Evolutionary conservation across 2,797 vertebrate genomes (phyloP).

Genomic region (Dipus sagitta): DNA sequence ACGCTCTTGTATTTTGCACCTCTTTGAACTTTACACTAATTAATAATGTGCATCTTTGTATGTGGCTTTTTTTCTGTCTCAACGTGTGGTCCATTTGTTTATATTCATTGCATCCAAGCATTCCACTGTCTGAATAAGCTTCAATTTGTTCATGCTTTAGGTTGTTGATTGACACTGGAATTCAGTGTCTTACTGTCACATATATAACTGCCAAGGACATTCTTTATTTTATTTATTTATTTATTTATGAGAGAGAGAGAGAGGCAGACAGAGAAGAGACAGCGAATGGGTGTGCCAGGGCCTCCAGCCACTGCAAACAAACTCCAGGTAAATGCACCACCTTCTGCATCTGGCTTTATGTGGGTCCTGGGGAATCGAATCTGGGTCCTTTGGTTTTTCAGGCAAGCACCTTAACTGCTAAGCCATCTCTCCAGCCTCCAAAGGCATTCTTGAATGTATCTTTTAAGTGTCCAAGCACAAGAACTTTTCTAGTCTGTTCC

Average conservation of each 20-base stretch:
- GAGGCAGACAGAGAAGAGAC: too few relatives aligned
- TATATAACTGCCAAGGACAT: background rate
- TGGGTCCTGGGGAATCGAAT: too few relatives aligned
- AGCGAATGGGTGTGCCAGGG: too few relatives aligned
- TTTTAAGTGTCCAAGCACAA: background rate
- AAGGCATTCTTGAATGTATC: background rate
- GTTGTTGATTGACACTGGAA: background rate
- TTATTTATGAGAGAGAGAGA: too few relatives aligned
- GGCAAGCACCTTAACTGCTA: too few relatives aligned
- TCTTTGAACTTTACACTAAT: conserved; percentile 40
- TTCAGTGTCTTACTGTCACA: conserved; percentile 17
- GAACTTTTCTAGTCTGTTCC: background rate
- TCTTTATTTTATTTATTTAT: too few relatives aligned
- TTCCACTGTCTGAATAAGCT: background rate
- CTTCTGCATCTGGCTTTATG: too few relatives aligned
- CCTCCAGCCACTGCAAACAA: too few relatives aligned
- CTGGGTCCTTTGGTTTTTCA: too few relatives aligned
- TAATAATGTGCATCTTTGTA: background rate
- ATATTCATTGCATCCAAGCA: background rate
- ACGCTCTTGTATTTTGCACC: conserved; percentile 1
- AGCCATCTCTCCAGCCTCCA: too few relatives aligned
- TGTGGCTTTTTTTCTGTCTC: background rate
- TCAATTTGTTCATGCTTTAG: background rate
- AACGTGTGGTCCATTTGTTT: conserved; percentile 30
- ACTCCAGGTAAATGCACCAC: too few relatives aligned